Evolutionary conservation across 2,888 invertebrate species (phyloP), one percentile per base, ranked within the genome.

Genomic region (Lycia hirtaria): DNA sequence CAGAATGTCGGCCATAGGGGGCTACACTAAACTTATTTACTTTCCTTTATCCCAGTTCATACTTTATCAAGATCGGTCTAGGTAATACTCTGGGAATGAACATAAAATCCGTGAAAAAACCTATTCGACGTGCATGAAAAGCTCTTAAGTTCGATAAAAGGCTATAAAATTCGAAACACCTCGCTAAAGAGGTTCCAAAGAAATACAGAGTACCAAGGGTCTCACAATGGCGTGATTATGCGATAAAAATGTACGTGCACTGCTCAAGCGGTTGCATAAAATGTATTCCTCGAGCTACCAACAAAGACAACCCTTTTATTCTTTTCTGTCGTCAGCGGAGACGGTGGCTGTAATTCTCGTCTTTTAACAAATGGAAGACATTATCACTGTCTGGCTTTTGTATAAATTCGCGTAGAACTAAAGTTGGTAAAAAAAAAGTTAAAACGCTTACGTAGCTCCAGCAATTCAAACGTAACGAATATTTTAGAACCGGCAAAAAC

Each of bases 331-430:
- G 80, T 82, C 83, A 80, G 77, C 72, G 75, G 72, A 76, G 73
- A 76, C 76, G 75, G 76, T 75, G 76, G 80, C 72, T 78, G 82
- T 86, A 88, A 87, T 87, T 87, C 86, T 82, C 81, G 79, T 86
- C 86, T 85, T 81, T 85, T 87, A 88, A 87, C 84, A 87, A 87
- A 88, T 87, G 88, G 85, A 84, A 85, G 87, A 87, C 85, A 88
- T 88, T 88, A 88, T 86, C 87, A 81, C 81, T 75, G 78, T 73
- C 81, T 85, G 84, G 83, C 85, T 86, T 87, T 88, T 87, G 84
- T 83, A 82, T 85, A 87, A 87, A 88, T 88, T 88, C 84, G 83
- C 81, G 84, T 83, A 79, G 80, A 84, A 87, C 85, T 80, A 85
- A 85, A 83, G 80, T 85, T 81, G 75, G 80, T 78, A 82, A 85